Percentiles rank a stretch among this genome's conserved stretches.
These are phyloP conservation scores for Craterocephalus amniculus DNA, from an alignment of 2,797 vertebrate species.

Conservation along the genomic window DNA sequence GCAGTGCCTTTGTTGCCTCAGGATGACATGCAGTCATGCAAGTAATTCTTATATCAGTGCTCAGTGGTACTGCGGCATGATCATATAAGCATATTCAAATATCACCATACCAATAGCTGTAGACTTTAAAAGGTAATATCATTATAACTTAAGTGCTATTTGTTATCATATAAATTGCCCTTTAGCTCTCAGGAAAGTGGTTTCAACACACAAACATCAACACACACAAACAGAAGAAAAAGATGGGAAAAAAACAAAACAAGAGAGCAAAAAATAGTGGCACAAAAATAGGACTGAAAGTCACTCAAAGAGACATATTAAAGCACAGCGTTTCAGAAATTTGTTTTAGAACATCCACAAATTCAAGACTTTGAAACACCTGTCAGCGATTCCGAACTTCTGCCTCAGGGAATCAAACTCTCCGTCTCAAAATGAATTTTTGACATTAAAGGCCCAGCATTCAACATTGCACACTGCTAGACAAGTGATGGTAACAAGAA, in stretches of 20 bases:
- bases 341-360: constrained; percentile 76
- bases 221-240: constrained; percentile 6
- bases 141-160: constrained; percentile 45
- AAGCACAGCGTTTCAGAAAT: constrained; percentile 67
- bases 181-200: constrained; percentile 40
- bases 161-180: constrained; percentile 37
- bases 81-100: constrained; percentile 24
- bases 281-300: constrained; percentile 66
- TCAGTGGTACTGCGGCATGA: constrained; percentile 23
- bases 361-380: constrained; percentile 78
- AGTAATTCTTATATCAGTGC: constrained; percentile 43
- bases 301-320: constrained; percentile 62
- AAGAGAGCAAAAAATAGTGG: constrained; percentile 61
- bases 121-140: constrained; percentile 32
- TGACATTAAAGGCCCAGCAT: constrained; percentile 66
- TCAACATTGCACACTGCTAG: constrained; percentile 52
- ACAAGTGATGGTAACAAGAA: constrained; percentile 39
- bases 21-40: constrained; percentile 50
- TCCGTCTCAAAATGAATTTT: constrained; percentile 56
- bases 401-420: constrained; percentile 76
- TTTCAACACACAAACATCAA: constrained; percentile 37
- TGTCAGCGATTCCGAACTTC: constrained; percentile 72
- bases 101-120: constrained; percentile 21
- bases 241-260: constrained; percentile 4
- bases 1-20: constrained; percentile 36